phyloP scores from a whole-genome alignment of 2,797 vertebrate genomes.

The Avahi laniger region DNA sequence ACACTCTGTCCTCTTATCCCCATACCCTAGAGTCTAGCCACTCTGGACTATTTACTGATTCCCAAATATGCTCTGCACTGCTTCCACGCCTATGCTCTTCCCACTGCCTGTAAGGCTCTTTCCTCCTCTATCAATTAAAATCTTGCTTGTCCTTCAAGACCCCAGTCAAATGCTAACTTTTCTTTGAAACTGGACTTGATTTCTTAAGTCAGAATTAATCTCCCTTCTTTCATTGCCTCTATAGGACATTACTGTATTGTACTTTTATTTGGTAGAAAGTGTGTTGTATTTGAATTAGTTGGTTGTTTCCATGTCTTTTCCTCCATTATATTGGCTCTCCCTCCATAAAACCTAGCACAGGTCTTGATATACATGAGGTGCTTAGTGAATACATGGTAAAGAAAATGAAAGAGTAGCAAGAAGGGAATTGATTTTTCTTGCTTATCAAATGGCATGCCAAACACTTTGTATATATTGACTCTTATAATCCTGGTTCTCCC shows the following conservation, averaged over 20 bases:
- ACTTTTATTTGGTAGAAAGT: neutral
- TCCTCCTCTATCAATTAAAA: neutral
- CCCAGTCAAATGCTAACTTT: neutral
- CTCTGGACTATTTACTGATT: neutral
- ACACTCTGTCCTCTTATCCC: neutral
- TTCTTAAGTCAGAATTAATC: neutral
- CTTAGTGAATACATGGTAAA: neutral
- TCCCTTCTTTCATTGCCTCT: neutral
- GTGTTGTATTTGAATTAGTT: neutral
- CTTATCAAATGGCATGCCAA: neutral
- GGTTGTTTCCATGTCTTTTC: neutral
- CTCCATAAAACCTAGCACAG: neutral
- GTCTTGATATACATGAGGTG: neutral
- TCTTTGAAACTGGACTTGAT: constrained; percentile 13
- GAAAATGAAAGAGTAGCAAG: neutral
- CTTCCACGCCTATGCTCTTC: neutral
- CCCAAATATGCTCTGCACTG: neutral
- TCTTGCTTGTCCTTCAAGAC: neutral
- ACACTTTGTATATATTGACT: neutral
- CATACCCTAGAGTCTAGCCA: neutral
- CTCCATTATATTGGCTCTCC: neutral
- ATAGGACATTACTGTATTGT: neutral
- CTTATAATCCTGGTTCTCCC: neutral
- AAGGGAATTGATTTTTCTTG: neutral
- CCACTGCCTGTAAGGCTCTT: neutral